A percentile compares a stretch with the other conserved stretches of the same genome.
Evolutionary conservation across 2,113 vertebrate genomes (phyloP).

Genomic region (Zosterops pallidus): DNA sequence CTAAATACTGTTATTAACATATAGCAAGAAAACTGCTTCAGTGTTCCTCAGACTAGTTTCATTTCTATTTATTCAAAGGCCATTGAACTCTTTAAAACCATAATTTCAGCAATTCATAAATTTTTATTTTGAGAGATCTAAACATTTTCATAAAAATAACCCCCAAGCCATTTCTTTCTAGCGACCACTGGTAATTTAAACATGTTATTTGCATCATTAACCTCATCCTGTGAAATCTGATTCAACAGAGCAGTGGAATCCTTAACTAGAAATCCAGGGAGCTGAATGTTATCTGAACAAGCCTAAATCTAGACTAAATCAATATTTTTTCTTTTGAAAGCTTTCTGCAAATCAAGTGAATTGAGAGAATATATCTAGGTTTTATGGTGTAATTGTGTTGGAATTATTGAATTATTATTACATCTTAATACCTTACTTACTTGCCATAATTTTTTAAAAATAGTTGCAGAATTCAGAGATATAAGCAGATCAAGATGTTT

Average conservation of each 20-base stretch:
- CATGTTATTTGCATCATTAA: conserved; percentile 20
- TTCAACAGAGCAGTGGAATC: neutral
- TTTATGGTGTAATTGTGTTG: neutral
- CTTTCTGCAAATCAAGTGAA: neutral
- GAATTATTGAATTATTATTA: neutral
- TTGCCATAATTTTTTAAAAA: neutral
- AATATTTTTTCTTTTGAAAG: neutral
- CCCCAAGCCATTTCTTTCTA: neutral
- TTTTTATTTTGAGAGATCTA: neutral
- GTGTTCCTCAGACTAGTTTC: neutral
- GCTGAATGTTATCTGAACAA: neutral
- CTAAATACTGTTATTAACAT: neutral
- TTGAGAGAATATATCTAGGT: neutral
- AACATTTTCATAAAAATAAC: neutral
- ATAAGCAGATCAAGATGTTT: neutral
- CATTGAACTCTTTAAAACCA: neutral
- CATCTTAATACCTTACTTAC: neutral
- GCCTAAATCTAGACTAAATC: neutral
- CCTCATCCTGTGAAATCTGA: conserved; percentile 17
- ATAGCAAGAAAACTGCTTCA: neutral
- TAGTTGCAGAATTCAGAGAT: neutral
- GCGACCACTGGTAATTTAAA: neutral
- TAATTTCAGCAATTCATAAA: neutral
- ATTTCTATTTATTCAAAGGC: neutral
- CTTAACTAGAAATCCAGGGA: conserved; percentile 13